A percentile compares a stretch with the other conserved stretches of the same genome.
Conservation (phyloP, 1,140 invertebrate species). For the Heliconius nattereri region DNA sequence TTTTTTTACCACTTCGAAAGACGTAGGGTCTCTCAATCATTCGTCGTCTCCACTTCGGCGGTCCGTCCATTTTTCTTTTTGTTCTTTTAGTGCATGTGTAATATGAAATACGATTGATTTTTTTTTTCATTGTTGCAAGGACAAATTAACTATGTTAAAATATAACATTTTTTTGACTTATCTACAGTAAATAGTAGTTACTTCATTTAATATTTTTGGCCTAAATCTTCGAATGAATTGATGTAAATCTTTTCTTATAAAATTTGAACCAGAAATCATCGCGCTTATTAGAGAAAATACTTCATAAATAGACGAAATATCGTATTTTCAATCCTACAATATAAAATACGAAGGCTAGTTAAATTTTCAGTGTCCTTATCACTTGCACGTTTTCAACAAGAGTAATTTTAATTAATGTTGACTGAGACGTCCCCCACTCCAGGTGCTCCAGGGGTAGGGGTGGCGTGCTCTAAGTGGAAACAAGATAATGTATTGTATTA, state of each 20-base stretch:
- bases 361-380: conserved; percentile 17
- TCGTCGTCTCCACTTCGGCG: neutral
- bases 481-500: conserved; percentile 24
- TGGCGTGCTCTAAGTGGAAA: conserved; percentile 19
- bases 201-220: too few relatives aligned
- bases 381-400: conserved; percentile 24
- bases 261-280: too few relatives aligned
- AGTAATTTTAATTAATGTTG: conserved; percentile 31
- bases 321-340: neutral
- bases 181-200: too few relatives aligned
- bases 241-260: too few relatives aligned
- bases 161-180: too few relatives aligned
- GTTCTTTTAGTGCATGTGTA: neutral
- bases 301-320: too few relatives aligned
- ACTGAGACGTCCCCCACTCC: conserved; percentile 15
- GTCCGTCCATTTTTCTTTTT: neutral
- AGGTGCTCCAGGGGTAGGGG: neutral
- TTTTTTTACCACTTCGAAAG: neutral
- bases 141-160: too few relatives aligned
- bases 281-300: too few relatives aligned
- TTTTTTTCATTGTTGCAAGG: too few relatives aligned
- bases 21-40: neutral
- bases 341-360: neutral
- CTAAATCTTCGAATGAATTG: too few relatives aligned
- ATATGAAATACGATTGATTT: neutral